phyloP scores from a whole-genome alignment of 2,888 invertebrate genomes.

The Venustoraphidia nigricollis region DNA sequence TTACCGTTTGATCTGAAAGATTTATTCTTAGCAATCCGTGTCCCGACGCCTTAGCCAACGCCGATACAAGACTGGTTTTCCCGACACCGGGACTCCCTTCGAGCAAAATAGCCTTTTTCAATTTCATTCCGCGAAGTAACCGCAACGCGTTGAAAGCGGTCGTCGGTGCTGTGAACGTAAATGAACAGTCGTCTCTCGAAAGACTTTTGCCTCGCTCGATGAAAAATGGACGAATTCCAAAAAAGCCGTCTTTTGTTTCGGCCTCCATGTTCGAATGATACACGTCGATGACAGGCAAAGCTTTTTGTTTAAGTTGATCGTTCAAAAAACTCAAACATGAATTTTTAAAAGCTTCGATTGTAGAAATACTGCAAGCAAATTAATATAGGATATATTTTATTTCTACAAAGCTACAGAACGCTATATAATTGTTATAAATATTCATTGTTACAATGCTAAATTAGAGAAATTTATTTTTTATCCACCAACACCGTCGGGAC shows the following conservation, averaged over 20 bases:
- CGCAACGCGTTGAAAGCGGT: slow-evolving; percentile 70
- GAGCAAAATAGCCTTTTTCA: slow-evolving; percentile 82
- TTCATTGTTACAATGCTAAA: too few relatives aligned
- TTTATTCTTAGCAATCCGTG: slow-evolving; percentile 84
- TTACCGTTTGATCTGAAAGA: slow-evolving; percentile 93
- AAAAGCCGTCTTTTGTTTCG: slow-evolving; percentile 28
- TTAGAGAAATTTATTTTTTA: too few relatives aligned
- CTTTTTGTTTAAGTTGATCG: slow-evolving; percentile 29
- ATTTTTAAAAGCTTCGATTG: slow-evolving; percentile 25
- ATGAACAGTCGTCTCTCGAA: slow-evolving; percentile 26
- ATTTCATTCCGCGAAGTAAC: slow-evolving; percentile 72
- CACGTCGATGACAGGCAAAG: slow-evolving; percentile 5
- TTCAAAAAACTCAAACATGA: slow-evolving; percentile 40
- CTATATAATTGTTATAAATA: too few relatives aligned
- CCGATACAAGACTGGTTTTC: slow-evolving; percentile 88
- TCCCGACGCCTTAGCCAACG: slow-evolving; percentile 72
- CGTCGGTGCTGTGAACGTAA: slow-evolving; percentile 63
- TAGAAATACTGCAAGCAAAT: slow-evolving; percentile 20
- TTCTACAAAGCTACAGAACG: too few relatives aligned
- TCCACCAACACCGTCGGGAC: too few relatives aligned
- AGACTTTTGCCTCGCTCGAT: slow-evolving; percentile 35
- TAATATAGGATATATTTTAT: too few relatives aligned
- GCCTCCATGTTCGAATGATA: slow-evolving; percentile 12
- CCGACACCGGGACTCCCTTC: slow-evolving; percentile 98
- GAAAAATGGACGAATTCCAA: slow-evolving; percentile 69